A percentile compares a stretch with the other conserved stretches of the same genome.
These are phyloP conservation scores for Zaprionus kolodkinae DNA, from an alignment of 1,140 invertebrate genomes.

Conservation along the genomic window DNA sequence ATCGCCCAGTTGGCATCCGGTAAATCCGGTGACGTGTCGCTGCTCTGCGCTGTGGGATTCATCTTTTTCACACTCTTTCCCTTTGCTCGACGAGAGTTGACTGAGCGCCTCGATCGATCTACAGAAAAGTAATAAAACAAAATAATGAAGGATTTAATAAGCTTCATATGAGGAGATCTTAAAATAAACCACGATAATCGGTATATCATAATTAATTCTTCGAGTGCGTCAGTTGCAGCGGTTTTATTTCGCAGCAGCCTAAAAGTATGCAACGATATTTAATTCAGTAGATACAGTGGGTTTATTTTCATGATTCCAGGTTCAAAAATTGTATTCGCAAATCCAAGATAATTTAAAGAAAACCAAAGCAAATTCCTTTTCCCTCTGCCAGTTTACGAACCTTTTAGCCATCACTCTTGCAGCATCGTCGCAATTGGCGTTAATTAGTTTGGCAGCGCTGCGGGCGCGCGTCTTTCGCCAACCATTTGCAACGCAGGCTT, in stretches of 20 bases:
- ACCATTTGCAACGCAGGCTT: too few relatives aligned
- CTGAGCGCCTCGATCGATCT: neutral
- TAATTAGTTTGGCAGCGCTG: conserved; percentile 78
- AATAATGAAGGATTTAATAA: neutral
- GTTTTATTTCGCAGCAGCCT: neutral
- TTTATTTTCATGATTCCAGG: too few relatives aligned
- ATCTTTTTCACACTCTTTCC: neutral
- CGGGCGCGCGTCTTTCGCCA: conserved; percentile 61
- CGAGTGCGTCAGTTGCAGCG: neutral
- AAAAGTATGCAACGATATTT: neutral
- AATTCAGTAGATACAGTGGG: too few relatives aligned
- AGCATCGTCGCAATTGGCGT: conserved; percentile 62
- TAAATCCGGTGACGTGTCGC: neutral
- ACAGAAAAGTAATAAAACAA: neutral
- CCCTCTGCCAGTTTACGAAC: neutral
- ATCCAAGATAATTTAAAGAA: neutral
- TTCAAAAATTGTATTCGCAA: neutral
- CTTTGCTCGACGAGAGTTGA: neutral
- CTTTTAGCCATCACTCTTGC: conserved; percentile 51
- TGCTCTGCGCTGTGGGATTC: conserved; percentile 22
- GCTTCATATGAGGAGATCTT: neutral
- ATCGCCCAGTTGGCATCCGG: neutral
- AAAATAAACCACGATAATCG: neutral
- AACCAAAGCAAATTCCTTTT: neutral
- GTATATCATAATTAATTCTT: neutral